phyloP scores from a whole-genome alignment of 2,797 vertebrate genomes.

The Salmo trutta region DNA sequence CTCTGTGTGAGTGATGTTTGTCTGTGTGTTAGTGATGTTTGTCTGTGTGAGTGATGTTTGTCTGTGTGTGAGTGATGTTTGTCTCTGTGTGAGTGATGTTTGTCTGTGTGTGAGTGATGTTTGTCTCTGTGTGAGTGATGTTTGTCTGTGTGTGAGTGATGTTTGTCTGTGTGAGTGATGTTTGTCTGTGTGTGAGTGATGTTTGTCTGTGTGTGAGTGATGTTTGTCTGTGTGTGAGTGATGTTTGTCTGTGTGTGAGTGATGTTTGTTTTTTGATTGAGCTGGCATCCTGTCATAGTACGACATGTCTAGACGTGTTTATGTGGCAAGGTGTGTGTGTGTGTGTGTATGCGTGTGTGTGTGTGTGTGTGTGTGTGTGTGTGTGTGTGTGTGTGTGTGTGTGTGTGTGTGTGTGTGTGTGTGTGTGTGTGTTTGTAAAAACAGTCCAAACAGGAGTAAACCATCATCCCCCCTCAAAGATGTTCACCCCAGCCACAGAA shows the following conservation, averaged over 20 bases:
- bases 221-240: conserved; percentile 19
- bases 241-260: conserved; percentile 59
- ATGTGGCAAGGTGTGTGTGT: conserved; percentile 10
- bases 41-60: no score
- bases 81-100: no score
- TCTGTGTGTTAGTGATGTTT: no score
- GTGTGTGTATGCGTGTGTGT: conserved; percentile 20
- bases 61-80: no score
- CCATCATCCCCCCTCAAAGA: neutral
- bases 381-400: conserved; percentile 22
- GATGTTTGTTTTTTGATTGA: conserved; percentile 68
- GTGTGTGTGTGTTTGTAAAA: neutral
- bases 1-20: no score
- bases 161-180: no score
- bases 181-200: no score
- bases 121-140: conserved; percentile 12
- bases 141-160: no score
- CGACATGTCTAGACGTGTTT: conserved; percentile 51
- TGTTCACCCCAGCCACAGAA: neutral
- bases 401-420: conserved; percentile 34
- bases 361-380: conserved; percentile 13
- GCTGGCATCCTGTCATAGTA: conserved; percentile 62
- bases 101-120: conserved; percentile 39
- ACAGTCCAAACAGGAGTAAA: conserved; percentile 2
- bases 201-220: no score